These are phyloP conservation scores for Synanceia verrucosa DNA, from an alignment of 2,797 vertebrate genomes.

Conservation along the genomic window DNA sequence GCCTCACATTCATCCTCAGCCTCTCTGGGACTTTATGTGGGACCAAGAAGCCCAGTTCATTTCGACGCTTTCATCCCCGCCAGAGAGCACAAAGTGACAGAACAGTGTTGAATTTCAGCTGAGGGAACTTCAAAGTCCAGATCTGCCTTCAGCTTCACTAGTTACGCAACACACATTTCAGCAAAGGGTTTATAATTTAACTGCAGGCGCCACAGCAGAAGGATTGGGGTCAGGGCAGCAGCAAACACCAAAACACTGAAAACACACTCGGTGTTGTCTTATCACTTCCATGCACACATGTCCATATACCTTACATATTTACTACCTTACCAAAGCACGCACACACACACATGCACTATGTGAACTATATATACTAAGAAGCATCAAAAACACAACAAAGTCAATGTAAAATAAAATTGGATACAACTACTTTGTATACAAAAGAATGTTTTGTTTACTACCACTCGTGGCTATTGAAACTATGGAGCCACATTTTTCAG, in stretches of 20 bases:
- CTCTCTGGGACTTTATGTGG: background rate
- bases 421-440: no score
- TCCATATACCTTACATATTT: background rate
- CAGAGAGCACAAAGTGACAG: slow-evolving; percentile 41
- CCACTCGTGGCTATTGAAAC: no score
- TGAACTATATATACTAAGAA: background rate
- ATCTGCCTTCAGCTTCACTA: slow-evolving; percentile 42
- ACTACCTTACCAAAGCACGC: background rate
- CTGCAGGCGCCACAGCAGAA: slow-evolving; percentile 51
- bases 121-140: slow-evolving; percentile 65
- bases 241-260: slow-evolving; percentile 39
- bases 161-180: slow-evolving; percentile 57
- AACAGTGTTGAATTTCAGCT: slow-evolving; percentile 30
- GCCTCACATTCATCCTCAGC: no score
- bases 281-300: background rate
- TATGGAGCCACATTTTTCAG: no score
- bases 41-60: background rate
- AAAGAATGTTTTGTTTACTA: no score
- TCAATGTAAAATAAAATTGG: no score
- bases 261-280: background rate
- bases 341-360: background rate
- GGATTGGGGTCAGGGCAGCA: slow-evolving; percentile 62
- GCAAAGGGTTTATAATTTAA: slow-evolving; percentile 53
- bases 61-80: background rate
- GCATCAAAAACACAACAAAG: no score